These are phyloP conservation scores for pig (Sus scrofa) DNA, from an alignment of 2,113 vertebrate species.

Conservation along the genomic window DNA sequence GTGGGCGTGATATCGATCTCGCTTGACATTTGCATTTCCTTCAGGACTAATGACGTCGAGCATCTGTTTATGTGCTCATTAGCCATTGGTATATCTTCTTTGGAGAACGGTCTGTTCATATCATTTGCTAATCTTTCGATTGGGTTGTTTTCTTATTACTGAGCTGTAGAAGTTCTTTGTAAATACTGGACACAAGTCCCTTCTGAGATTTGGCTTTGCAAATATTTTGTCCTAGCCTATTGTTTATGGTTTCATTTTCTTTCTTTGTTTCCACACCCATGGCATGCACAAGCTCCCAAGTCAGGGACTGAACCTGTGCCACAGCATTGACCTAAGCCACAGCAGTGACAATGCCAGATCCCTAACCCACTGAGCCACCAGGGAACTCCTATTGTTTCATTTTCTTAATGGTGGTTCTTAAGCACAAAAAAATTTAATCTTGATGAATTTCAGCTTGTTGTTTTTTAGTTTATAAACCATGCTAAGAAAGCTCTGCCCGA, in stretches of 20 bases:
- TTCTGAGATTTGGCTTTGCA: background rate
- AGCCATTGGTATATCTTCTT: background rate
- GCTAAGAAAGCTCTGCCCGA: background rate
- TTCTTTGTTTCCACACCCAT: no score
- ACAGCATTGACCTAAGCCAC: no score
- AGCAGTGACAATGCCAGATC: no score
- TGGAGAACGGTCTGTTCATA: background rate
- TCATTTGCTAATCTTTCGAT: background rate
- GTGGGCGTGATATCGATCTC: background rate
- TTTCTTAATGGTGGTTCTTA: background rate
- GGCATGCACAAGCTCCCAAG: no score
- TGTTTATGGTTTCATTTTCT: background rate
- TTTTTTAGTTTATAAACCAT: conserved; percentile 3
- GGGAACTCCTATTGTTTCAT: background rate
- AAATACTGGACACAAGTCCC: background rate
- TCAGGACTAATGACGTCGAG: background rate
- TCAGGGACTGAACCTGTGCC: no score
- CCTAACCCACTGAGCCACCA: no score
- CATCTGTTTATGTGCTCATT: background rate
- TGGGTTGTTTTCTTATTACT: background rate
- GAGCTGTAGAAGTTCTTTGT: background rate
- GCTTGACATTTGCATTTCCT: background rate
- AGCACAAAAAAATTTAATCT: background rate
- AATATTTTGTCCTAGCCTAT: background rate
- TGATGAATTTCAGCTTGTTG: background rate